Evolutionary conservation across 2,888 invertebrate genomes (phyloP).

Genomic region (Limnephilus lunatus): DNA sequence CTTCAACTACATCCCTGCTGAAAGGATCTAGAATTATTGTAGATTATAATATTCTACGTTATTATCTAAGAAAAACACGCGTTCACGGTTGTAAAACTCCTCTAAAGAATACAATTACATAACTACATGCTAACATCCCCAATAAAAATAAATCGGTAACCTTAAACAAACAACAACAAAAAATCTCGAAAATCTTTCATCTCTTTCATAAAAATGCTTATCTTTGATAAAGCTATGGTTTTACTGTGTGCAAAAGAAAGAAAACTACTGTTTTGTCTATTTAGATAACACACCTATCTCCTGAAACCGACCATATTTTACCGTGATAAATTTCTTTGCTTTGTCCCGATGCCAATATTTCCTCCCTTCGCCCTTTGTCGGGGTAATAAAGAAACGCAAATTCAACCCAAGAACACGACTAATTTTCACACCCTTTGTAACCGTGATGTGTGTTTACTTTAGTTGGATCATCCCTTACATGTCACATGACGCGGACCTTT

Average conservation of each 20-base stretch:
- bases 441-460: slow-evolving; percentile 62
- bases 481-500: slow-evolving; percentile 52
- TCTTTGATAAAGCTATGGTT: background rate
- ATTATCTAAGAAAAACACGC: background rate
- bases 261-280: background rate
- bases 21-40: background rate
- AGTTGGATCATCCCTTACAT: slow-evolving; percentile 54
- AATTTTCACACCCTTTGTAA: slow-evolving; percentile 65
- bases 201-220: background rate
- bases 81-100: background rate
- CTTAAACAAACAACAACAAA: background rate
- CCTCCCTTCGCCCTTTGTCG: slow-evolving; percentile 44
- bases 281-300: background rate
- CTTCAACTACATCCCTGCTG: background rate
- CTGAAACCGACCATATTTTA: slow-evolving; percentile 29
- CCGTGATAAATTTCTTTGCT: slow-evolving; percentile 57
- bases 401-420: slow-evolving; percentile 59
- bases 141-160: background rate
- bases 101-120: background rate
- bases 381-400: slow-evolving; percentile 54
- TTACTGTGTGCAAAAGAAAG: background rate
- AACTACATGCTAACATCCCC: background rate
- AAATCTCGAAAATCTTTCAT: background rate
- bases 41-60: background rate
- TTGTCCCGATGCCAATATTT: slow-evolving; percentile 59